Evolutionary conservation across 1,140 invertebrate species (phyloP).

Genomic region (Brachionus rubens): DNA sequence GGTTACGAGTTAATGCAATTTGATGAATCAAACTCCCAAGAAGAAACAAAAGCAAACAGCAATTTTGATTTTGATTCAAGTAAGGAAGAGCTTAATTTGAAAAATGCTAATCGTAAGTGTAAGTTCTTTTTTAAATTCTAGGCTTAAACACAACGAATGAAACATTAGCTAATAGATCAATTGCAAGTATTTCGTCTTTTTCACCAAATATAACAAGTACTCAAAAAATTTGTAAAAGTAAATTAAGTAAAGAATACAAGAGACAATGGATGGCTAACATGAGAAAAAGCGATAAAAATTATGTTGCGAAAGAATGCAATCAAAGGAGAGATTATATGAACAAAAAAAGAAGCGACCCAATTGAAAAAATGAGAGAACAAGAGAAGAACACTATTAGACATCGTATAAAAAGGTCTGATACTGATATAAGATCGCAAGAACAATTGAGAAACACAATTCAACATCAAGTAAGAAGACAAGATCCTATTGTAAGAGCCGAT

Average conservation of each 20-base stretch:
- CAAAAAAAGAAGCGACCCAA: background rate
- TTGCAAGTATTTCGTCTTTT: background rate
- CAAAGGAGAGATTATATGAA: background rate
- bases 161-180: too few species aligned
- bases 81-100: too few species aligned
- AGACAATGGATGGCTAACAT: background rate
- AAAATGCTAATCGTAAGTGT: too few species aligned
- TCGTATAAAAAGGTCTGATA: background rate
- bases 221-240: conserved; percentile 2
- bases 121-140: too few species aligned
- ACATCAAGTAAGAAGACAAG: background rate
- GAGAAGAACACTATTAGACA: background rate
- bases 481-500: background rate
- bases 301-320: background rate
- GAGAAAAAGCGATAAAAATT: background rate
- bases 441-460: background rate
- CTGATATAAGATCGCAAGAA: background rate
- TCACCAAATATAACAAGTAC: background rate
- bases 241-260: conserved; percentile 6
- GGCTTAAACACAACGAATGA: too few species aligned
- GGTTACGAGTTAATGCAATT: background rate
- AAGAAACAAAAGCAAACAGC: background rate
- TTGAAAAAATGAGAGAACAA: background rate
- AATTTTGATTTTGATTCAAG: background rate
- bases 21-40: too few species aligned